Conservation (phyloP, 2,113 vertebrate genomes). For the Talpa occidentalis region DNA sequence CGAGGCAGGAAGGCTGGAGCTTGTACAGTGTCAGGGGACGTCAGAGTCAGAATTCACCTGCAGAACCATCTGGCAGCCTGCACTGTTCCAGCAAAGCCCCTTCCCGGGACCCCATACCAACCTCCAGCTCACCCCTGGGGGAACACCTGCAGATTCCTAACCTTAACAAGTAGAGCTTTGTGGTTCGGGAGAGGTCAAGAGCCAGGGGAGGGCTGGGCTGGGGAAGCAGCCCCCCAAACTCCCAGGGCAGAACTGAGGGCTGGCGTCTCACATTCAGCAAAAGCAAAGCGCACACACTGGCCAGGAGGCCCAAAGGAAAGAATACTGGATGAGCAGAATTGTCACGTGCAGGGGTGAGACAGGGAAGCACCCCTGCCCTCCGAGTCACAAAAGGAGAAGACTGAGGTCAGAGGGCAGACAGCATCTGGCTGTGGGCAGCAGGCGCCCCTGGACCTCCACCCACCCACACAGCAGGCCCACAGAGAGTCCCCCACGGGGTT, state of each 20-base stretch:
- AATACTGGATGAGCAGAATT: fast-evolving
- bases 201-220: fast-evolving
- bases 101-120: fast-evolving
- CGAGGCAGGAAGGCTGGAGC: neutral
- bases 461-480: too few relatives aligned
- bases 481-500: too few relatives aligned
- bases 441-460: too few relatives aligned
- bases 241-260: fast-evolving
- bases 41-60: neutral
- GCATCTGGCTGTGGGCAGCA: too few relatives aligned
- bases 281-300: fast-evolving
- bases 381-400: too few relatives aligned
- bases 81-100: neutral
- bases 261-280: too few relatives aligned
- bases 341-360: neutral
- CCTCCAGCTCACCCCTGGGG: too few relatives aligned
- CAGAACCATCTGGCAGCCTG: too few relatives aligned
- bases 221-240: neutral
- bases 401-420: too few relatives aligned
- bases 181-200: fast-evolving
- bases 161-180: fast-evolving
- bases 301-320: fast-evolving
- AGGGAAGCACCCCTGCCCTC: too few relatives aligned
- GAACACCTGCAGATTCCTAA: neutral
- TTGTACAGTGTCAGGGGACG: fast-evolving